Evolutionary conservation across 1,140 invertebrate species (phyloP).

Genomic region (Octopus sinensis): DNA sequence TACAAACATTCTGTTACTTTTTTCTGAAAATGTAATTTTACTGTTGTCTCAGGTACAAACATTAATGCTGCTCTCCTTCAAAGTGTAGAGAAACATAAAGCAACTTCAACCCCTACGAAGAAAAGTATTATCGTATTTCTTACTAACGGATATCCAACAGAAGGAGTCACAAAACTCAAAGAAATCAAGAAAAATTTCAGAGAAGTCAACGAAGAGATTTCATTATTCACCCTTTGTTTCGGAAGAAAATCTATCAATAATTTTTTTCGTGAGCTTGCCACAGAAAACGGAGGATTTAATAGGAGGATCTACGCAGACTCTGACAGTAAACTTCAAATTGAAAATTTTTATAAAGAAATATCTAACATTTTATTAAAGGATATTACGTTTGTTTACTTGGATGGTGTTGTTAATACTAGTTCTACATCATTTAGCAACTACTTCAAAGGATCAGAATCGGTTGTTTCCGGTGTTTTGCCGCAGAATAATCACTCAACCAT

Average conservation of each 20-base stretch:
- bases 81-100: constrained; percentile 58
- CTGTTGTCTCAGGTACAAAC: constrained; percentile 55
- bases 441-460: constrained; percentile 46
- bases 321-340: constrained; percentile 69
- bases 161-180: constrained; percentile 61
- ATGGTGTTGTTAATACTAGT: constrained; percentile 51
- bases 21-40: no score
- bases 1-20: no score
- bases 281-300: constrained; percentile 68
- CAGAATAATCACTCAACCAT: no score
- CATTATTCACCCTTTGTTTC: constrained; percentile 69
- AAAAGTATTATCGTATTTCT: constrained; percentile 68
- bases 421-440: constrained; percentile 36
- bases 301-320: constrained; percentile 73
- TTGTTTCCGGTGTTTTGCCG: constrained; percentile 34
- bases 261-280: constrained; percentile 66
- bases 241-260: constrained; percentile 69
- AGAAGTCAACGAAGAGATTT: constrained; percentile 28
- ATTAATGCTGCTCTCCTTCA: constrained; percentile 64
- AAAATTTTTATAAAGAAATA: constrained; percentile 71
- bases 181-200: constrained; percentile 60
- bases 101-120: background rate
- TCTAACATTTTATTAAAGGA: constrained; percentile 68
- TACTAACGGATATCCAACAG: constrained; percentile 72
- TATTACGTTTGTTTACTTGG: constrained; percentile 67